These are phyloP conservation scores for Epizoanthus rinbou DNA, from an alignment of 92 coral and sea anemone genomes.

Conservation along the genomic window DNA sequence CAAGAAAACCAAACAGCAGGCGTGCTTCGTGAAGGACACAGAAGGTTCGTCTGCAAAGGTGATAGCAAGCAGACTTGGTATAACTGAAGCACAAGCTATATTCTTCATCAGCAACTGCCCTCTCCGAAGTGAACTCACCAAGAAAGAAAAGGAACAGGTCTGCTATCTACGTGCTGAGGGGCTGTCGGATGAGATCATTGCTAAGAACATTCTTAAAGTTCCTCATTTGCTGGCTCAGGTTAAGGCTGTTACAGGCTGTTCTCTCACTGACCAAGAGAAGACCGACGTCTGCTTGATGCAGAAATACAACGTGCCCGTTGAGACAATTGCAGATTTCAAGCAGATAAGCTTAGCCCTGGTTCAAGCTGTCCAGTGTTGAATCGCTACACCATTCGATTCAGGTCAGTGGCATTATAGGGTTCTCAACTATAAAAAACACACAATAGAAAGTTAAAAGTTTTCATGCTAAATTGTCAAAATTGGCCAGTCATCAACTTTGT, in stretches of 20 bases:
- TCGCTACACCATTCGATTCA: too few relatives aligned
- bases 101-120: slow-evolving; percentile 30
- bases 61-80: neutral
- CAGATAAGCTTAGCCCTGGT: too few relatives aligned
- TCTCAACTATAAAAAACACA: too few relatives aligned
- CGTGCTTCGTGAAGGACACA: slow-evolving; percentile 19
- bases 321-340: too few relatives aligned
- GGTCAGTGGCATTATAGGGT: too few relatives aligned
- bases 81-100: neutral
- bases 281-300: too few relatives aligned
- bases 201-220: neutral
- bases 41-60: neutral
- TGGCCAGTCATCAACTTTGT: too few relatives aligned
- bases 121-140: slow-evolving; percentile 16
- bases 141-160: slow-evolving; percentile 1
- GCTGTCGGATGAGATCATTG: neutral
- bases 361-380: too few relatives aligned
- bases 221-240: neutral
- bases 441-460: too few relatives aligned
- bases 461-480: too few relatives aligned
- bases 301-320: too few relatives aligned
- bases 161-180: neutral
- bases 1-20: neutral
- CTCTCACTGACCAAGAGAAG: neutral
- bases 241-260: neutral